Percentiles rank a stretch among this genome's conserved stretches.
These are phyloP conservation scores for Galerucella nymphaeae DNA, from an alignment of 2,888 invertebrate species.

Conservation along the genomic window DNA sequence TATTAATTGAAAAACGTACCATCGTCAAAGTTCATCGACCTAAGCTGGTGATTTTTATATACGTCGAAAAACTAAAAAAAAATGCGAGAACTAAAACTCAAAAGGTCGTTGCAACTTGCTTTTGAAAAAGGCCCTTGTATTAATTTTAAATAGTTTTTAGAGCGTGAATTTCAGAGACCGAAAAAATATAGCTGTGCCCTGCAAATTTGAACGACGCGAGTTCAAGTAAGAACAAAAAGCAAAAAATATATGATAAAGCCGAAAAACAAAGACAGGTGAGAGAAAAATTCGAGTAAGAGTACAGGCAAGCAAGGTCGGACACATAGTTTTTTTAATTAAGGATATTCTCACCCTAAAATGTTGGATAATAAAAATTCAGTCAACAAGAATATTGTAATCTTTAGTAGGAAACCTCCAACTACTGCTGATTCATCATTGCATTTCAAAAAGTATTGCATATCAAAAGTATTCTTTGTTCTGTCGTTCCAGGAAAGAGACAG, in stretches of 20 bases:
- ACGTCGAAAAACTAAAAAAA: conserved; percentile 29
- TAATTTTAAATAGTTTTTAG: conserved; percentile 41
- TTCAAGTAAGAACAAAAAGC: conserved; percentile 28
- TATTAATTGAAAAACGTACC: not conserved
- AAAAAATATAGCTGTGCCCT: conserved; percentile 39
- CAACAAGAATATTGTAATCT: too few species aligned
- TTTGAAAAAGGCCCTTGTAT: conserved; percentile 32
- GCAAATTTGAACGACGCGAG: conserved; percentile 35
- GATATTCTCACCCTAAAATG: not conserved
- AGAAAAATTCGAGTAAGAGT: conserved; percentile 43
- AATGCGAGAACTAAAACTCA: conserved; percentile 25
- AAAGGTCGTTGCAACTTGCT: conserved; percentile 34
- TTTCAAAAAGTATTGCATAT: too few species aligned
- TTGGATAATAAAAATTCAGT: too few species aligned
- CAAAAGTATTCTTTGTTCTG: too few species aligned
- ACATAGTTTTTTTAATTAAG: not conserved
- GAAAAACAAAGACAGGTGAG: conserved; percentile 46
- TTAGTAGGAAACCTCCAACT: too few species aligned
- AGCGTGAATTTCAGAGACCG: conserved; percentile 40
- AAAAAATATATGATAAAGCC: conserved; percentile 34
- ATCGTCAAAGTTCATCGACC: conserved; percentile 23
- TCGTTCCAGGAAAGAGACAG: too few species aligned
- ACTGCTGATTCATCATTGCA: too few species aligned
- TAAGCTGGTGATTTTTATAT: conserved; percentile 10
- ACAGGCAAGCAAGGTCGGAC: conserved; percentile 21